Evolutionary conservation across 2,888 invertebrate genomes (phyloP).

Genomic region (Drosophila anomelani): DNA sequence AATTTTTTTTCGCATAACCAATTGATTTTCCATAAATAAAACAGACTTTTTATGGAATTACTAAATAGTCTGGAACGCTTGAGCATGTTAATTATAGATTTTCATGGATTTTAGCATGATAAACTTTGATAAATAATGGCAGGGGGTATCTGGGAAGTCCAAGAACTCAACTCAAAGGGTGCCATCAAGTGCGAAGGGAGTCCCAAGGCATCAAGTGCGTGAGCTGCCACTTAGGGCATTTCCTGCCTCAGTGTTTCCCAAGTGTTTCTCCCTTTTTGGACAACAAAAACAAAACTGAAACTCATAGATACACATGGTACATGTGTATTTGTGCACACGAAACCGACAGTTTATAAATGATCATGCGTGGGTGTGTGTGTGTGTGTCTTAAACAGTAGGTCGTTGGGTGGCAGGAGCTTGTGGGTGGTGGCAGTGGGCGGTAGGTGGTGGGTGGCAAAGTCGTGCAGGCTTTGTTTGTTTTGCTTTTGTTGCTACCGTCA

Average conservation of each 20-base stretch:
- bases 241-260: slow-evolving; percentile 51
- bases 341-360: slow-evolving; percentile 74
- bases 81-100: slow-evolving; percentile 10
- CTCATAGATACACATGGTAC: slow-evolving; percentile 15
- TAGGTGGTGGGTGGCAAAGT: slow-evolving; percentile 15
- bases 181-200: background rate
- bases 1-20: background rate
- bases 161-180: background rate
- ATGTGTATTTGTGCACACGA: slow-evolving; percentile 6
- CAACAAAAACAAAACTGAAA: background rate
- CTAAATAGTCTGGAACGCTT: slow-evolving; percentile 1
- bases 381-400: slow-evolving; percentile 15
- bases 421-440: slow-evolving; percentile 14
- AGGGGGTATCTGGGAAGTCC: background rate
- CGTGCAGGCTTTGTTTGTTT: slow-evolving; percentile 45
- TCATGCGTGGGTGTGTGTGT: slow-evolving; percentile 52
- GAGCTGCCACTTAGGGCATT: slow-evolving; percentile 61
- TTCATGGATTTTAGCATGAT: background rate
- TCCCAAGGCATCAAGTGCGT: slow-evolving; percentile 54
- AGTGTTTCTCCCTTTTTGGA: background rate
- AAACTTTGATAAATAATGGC: background rate
- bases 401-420: slow-evolving; percentile 10
- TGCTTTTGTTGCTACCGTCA: slow-evolving; percentile 50
- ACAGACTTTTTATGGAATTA: background rate
- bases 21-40: background rate